These are phyloP conservation scores for Chaenogobius annularis DNA, from an alignment of 2,113 vertebrate genomes.

Conservation along the genomic window DNA sequence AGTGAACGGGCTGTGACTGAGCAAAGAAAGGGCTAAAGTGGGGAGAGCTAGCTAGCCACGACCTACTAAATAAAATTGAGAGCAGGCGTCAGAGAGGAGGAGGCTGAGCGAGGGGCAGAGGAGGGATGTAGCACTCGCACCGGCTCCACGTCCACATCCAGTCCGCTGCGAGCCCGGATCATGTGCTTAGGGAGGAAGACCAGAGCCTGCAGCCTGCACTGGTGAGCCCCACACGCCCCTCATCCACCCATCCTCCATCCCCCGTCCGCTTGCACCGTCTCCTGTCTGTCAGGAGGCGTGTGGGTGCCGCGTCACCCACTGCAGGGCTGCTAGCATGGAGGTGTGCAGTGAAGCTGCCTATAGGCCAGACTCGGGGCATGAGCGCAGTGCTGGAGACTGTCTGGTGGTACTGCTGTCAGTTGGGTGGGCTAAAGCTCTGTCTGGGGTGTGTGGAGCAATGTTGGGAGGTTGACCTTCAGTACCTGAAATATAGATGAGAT, in stretches of 20 bases:
- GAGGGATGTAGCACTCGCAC: conserved; percentile 73
- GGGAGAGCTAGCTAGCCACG: conserved; percentile 46
- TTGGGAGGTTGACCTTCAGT: background rate
- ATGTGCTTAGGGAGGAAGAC: conserved; percentile 71
- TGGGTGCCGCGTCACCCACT: conserved; percentile 1
- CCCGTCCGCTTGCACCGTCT: conserved; percentile 22
- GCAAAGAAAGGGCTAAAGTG: conserved; percentile 42
- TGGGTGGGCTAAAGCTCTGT: background rate
- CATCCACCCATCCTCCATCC: conserved; percentile 13
- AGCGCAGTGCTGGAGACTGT: too few relatives aligned
- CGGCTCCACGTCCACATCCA: conserved; percentile 59
- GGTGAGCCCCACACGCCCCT: conserved; percentile 63
- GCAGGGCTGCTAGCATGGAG: conserved; percentile 5
- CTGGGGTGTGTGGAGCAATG: background rate
- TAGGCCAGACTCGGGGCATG: background rate
- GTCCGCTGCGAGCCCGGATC: conserved; percentile 51
- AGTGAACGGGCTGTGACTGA: conserved; percentile 29
- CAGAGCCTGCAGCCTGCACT: conserved; percentile 33
- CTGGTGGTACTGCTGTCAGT: background rate
- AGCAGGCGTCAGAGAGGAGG: conserved; percentile 57
- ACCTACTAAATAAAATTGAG: conserved; percentile 68
- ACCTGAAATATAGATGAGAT: background rate
- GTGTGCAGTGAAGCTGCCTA: background rate
- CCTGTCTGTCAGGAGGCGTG: conserved; percentile 10
- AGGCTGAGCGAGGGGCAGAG: conserved; percentile 23